phyloP scores from a whole-genome alignment of 64 coral and sea anemone species.

The Pocillopora verrucosa region DNA sequence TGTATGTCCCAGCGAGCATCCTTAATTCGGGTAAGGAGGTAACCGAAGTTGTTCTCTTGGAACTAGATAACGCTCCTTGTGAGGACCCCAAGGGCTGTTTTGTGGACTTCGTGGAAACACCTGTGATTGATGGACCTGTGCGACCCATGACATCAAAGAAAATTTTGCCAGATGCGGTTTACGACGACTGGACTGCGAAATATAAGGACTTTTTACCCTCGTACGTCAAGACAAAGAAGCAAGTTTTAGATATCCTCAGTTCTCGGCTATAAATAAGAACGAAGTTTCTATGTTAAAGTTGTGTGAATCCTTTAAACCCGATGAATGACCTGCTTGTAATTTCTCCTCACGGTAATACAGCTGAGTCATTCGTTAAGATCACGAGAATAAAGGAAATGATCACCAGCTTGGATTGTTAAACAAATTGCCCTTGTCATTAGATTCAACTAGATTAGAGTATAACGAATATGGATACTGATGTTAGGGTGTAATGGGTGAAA shows the following conservation, averaged over 20 bases:
- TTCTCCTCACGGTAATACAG: too few relatives aligned
- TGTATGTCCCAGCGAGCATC: conserved; percentile 70
- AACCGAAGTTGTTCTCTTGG: conserved; percentile 73
- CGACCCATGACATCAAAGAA: conserved; percentile 24
- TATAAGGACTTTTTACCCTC: neutral
- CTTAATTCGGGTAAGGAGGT: conserved; percentile 32
- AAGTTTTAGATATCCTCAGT: neutral
- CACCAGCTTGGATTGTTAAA: too few relatives aligned
- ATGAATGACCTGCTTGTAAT: too few relatives aligned
- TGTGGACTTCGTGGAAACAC: conserved; percentile 57
- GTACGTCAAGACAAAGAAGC: neutral
- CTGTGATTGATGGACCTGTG: conserved; percentile 65
- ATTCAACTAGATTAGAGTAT: too few relatives aligned
- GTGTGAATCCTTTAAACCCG: too few relatives aligned
- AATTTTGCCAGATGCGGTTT: neutral
- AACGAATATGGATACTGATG: too few relatives aligned
- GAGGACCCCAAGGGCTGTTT: conserved; percentile 53
- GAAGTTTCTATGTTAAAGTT: too few relatives aligned
- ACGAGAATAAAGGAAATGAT: too few relatives aligned
- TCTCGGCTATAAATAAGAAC: neutral
- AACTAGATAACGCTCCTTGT: conserved; percentile 79
- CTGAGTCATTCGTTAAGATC: too few relatives aligned
- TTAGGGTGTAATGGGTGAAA: too few relatives aligned
- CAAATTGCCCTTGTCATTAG: too few relatives aligned
- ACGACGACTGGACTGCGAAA: conserved; percentile 18